phyloP scores from a whole-genome alignment of 1,140 invertebrate genomes.

The Papilio polyxenes region DNA sequence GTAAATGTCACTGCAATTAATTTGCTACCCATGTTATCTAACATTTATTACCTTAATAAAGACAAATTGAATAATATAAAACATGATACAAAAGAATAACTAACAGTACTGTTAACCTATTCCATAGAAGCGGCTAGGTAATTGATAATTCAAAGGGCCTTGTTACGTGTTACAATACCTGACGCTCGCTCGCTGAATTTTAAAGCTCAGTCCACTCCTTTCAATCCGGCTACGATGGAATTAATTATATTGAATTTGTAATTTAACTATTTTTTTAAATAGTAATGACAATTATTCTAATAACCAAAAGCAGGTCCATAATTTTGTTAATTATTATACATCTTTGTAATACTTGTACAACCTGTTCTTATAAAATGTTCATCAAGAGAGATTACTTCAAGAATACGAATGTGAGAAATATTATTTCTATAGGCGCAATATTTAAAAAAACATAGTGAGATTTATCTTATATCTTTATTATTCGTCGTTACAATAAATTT shows the following conservation, averaged over 20 bases:
- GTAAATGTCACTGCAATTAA: background rate
- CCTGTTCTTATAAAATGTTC: too few relatives aligned
- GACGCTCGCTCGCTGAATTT: constrained; percentile 17
- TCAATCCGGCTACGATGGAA: background rate
- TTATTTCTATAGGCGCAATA: background rate
- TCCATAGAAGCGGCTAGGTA: constrained; percentile 9
- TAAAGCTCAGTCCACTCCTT: constrained; percentile 14
- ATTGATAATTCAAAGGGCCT: constrained; percentile 34
- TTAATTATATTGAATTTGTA: background rate
- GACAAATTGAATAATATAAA: background rate
- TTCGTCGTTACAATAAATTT: background rate
- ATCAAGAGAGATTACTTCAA: too few relatives aligned
- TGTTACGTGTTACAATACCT: constrained; percentile 31
- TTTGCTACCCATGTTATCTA: background rate
- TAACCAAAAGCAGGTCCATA: too few relatives aligned
- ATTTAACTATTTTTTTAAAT: background rate
- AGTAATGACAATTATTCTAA: too few relatives aligned
- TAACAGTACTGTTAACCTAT: constrained; percentile 18
- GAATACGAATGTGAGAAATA: background rate
- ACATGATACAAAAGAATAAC: background rate
- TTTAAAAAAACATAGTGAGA: too few relatives aligned
- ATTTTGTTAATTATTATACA: too few relatives aligned
- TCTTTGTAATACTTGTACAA: too few relatives aligned
- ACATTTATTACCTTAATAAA: background rate
- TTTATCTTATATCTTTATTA: too few relatives aligned